Evolutionary conservation across 2,797 vertebrate genomes (phyloP).

Genomic region (Erpetoichthys calabaricus): DNA sequence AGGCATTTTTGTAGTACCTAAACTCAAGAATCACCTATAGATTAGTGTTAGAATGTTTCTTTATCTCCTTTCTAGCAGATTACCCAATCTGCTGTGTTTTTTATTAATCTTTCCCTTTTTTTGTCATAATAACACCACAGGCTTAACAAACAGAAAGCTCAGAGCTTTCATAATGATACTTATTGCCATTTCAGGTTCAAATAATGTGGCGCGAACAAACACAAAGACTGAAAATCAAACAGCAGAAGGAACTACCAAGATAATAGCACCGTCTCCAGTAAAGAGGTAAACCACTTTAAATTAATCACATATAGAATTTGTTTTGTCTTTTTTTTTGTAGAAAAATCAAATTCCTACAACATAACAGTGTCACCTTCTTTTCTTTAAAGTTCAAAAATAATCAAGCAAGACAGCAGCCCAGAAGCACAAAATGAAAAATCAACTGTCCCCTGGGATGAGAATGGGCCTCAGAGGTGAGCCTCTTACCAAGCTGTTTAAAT

Average conservation of each 20-base stretch:
- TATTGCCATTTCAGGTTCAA: slow-evolving; percentile 30
- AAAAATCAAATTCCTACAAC: neutral
- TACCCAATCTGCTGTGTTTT: no score
- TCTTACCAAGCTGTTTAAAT: no score
- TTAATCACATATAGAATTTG: neutral
- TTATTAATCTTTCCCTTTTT: no score
- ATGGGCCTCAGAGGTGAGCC: slow-evolving; percentile 55
- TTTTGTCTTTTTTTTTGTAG: neutral
- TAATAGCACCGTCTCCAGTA: slow-evolving; percentile 51
- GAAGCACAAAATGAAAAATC: slow-evolving; percentile 54
- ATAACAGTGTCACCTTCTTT: slow-evolving; percentile 3
- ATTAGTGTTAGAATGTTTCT: no score
- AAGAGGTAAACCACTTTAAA: slow-evolving; percentile 48
- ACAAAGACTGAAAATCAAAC: slow-evolving; percentile 37
- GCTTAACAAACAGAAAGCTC: no score
- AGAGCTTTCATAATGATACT: no score
- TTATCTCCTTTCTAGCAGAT: no score
- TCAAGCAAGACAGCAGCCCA: slow-evolving; percentile 53
- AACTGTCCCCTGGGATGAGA: slow-evolving; percentile 63
- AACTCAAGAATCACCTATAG: no score
- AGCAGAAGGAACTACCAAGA: slow-evolving; percentile 53
- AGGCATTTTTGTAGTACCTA: no score
- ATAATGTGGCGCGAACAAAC: slow-evolving; percentile 36
- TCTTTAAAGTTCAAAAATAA: slow-evolving; percentile 50
- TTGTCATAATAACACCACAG: no score